These are phyloP conservation scores for Phacellophora camtschatica DNA, from an alignment of 30 jellyfish, hydroid and myxozoan species.

Conservation along the genomic window DNA sequence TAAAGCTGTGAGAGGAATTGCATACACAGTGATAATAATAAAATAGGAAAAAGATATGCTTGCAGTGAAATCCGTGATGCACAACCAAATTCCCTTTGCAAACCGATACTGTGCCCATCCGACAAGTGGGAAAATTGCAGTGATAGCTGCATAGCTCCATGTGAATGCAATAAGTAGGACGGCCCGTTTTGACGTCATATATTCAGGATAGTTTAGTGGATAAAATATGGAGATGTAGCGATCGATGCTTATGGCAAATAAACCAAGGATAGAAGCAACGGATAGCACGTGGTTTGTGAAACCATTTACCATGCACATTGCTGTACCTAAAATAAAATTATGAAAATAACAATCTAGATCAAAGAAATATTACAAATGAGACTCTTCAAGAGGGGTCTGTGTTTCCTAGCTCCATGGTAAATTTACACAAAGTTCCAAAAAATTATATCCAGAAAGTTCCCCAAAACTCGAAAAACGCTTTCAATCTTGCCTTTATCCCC, in stretches of 20 bases:
- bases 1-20: conserved; percentile 43
- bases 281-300: conserved; percentile 64
- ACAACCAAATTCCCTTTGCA: conserved; percentile 53
- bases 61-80: conserved; percentile 53
- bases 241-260: conserved; percentile 52
- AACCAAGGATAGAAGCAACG: conserved; percentile 47
- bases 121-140: conserved; percentile 36
- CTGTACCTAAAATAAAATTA: background rate
- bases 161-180: conserved; percentile 16
- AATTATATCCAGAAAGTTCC: too few relatives aligned
- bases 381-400: background rate
- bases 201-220: conserved; percentile 45
- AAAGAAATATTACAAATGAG: background rate
- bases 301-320: conserved; percentile 58
- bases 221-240: conserved; percentile 58
- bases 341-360: background rate
- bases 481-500: too few relatives aligned
- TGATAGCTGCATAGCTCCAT: conserved; percentile 48
- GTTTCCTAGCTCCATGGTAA: background rate
- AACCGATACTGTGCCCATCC: conserved; percentile 62
- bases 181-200: conserved; percentile 56
- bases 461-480: too few relatives aligned
- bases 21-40: conserved; percentile 38
- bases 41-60: conserved; percentile 49
- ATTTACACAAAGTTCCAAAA: too few relatives aligned